Conservation (phyloP, 2,113 vertebrate species). For the Neopipo cinnamomea region DNA sequence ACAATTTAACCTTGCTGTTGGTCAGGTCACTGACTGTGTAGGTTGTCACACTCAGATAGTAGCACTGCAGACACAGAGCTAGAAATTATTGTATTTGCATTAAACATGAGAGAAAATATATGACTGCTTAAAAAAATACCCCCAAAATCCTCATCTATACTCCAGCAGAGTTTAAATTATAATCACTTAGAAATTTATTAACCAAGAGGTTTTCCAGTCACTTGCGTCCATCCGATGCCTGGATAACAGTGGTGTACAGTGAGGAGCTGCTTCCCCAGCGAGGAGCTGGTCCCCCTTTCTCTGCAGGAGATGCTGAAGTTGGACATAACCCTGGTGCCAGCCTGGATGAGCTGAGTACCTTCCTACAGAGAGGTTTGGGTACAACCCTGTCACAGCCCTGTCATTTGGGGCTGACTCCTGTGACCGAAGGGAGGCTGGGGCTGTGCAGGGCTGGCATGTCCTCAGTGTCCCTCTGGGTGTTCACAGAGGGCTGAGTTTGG, state of each 20-base stretch:
- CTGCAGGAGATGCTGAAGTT: neutral
- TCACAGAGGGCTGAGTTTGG: neutral
- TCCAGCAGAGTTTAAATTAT: neutral
- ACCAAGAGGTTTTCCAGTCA: neutral
- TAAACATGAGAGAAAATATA: neutral
- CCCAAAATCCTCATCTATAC: neutral
- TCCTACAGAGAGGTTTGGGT: neutral
- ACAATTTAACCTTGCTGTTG: rapidly evolving
- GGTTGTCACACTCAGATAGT: neutral
- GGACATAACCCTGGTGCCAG: neutral
- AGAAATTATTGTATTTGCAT: neutral
- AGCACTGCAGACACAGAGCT: neutral
- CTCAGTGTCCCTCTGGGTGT: rapidly evolving
- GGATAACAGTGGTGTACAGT: rapidly evolving
- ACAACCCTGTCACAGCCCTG: rapidly evolving
- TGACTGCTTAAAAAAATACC: neutral
- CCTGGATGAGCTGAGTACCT: neutral
- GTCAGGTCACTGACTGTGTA: neutral
- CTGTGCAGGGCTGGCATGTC: neutral
- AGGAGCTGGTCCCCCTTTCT: neutral
- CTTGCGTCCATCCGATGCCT: neutral
- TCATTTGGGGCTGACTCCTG: neutral
- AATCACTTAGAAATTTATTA: neutral
- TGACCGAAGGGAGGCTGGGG: neutral
- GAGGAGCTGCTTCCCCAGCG: neutral